Evolutionary conservation across 2,888 invertebrate species (phyloP).

Genomic region (Drosophila mayaguana): DNA sequence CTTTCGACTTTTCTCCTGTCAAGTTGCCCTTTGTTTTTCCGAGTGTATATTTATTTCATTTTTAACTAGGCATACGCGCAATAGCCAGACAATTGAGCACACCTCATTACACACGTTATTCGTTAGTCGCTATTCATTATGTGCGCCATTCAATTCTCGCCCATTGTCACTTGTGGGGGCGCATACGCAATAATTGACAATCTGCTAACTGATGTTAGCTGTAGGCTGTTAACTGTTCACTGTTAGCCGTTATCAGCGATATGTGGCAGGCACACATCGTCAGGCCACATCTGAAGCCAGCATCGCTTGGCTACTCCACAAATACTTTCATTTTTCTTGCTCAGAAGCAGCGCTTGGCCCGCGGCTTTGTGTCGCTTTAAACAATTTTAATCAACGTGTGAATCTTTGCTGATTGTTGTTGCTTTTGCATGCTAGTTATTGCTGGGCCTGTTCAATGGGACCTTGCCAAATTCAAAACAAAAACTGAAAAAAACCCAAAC

Average conservation of each 20-base stretch:
- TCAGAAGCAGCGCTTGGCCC: constrained; percentile 41
- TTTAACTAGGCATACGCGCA: constrained; percentile 30
- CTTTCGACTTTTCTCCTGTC: not conserved
- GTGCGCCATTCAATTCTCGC: constrained; percentile 34
- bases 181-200: constrained; percentile 69
- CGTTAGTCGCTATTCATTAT: constrained; percentile 23
- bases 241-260: constrained; percentile 59
- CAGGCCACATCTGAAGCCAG: not conserved
- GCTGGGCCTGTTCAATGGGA: constrained; percentile 47
- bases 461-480: constrained; percentile 58
- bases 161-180: constrained; percentile 43
- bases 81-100: constrained; percentile 31
- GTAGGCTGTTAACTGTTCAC: constrained; percentile 16
- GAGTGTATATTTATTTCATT: constrained; percentile 29
- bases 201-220: constrained; percentile 30
- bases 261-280: constrained; percentile 1
- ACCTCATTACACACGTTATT: constrained; percentile 40
- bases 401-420: constrained; percentile 52
- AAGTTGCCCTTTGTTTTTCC: not conserved
- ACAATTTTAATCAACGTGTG: constrained; percentile 77
- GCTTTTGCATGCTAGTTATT: constrained; percentile 24
- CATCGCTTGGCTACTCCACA: constrained; percentile 16
- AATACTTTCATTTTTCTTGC: constrained; percentile 59
- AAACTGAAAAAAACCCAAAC: constrained; percentile 23
- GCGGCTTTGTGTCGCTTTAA: constrained; percentile 54